Evolutionary conservation across 1,140 invertebrate genomes (phyloP).

Genomic region (Dolichoris vasculosae): DNA sequence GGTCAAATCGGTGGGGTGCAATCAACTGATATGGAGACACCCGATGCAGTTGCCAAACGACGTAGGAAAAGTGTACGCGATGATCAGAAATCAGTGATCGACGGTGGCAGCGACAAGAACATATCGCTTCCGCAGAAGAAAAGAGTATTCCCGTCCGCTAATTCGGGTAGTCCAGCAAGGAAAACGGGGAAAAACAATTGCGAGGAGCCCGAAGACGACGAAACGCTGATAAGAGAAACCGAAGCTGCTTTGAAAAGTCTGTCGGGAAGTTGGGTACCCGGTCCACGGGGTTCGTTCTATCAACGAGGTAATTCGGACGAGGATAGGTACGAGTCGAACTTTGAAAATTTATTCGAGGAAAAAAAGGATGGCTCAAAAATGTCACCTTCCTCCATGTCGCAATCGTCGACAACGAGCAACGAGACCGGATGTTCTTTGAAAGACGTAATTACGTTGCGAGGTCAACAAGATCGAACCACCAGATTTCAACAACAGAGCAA

Average conservation of each 20-base stretch:
- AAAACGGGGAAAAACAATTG: conserved; percentile 71
- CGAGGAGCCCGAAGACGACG: conserved; percentile 80
- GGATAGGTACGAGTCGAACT: conserved; percentile 82
- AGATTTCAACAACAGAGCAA: conserved; percentile 61
- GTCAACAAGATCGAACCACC: conserved; percentile 71
- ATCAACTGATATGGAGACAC: conserved; percentile 39
- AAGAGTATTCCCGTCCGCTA: conserved; percentile 73
- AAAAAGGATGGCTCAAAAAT: conserved; percentile 81
- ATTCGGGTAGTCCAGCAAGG: conserved; percentile 73
- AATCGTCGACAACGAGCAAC: conserved; percentile 78
- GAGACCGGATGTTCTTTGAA: conserved; percentile 77
- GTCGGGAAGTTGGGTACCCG: conserved; percentile 84
- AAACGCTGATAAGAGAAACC: conserved; percentile 88
- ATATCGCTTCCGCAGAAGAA: conserved; percentile 79
- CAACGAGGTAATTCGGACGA: conserved; percentile 81
- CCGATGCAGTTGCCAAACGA: conserved; percentile 63
- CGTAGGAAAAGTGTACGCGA: conserved; percentile 74
- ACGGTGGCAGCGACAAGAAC: conserved; percentile 58
- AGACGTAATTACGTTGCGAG: conserved; percentile 80
- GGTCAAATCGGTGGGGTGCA: conserved; percentile 46
- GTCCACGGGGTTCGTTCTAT: conserved; percentile 78
- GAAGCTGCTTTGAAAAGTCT: conserved; percentile 88
- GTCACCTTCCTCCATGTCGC: conserved; percentile 78
- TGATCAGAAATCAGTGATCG: conserved; percentile 70
- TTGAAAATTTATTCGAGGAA: conserved; percentile 90